Conservation (phyloP, 1,140 invertebrate genomes). For the Drosophila suzukii region DNA sequence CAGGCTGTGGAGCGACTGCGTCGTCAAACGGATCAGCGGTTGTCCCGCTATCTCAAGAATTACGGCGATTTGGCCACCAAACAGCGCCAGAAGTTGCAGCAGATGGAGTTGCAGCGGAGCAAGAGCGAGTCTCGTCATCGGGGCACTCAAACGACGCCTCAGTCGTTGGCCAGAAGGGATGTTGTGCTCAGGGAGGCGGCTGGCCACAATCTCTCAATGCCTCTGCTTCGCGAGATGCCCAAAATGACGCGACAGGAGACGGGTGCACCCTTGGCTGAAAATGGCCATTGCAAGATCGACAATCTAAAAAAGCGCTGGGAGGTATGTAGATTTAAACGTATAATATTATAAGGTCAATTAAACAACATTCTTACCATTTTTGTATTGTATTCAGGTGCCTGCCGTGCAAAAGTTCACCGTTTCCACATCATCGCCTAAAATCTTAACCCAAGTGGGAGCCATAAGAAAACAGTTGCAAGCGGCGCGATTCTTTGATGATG, state of each 20-base stretch:
- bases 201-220: conserved; percentile 77
- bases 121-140: conserved; percentile 69
- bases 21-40: conserved; percentile 63
- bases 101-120: conserved; percentile 47
- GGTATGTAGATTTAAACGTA: conserved; percentile 37
- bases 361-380: too few relatives aligned
- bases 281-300: conserved; percentile 54
- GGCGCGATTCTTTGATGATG: conserved; percentile 67
- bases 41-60: conserved; percentile 75
- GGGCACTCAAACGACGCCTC: conserved; percentile 72
- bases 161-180: conserved; percentile 53
- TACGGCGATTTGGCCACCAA: conserved; percentile 74
- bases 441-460: conserved; percentile 79
- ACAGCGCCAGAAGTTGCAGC: conserved; percentile 32
- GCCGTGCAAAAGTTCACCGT: conserved; percentile 78
- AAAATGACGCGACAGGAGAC: conserved; percentile 78
- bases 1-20: conserved; percentile 67
- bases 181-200: conserved; percentile 65
- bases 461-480: conserved; percentile 79
- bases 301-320: conserved; percentile 74
- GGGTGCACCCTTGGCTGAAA: conserved; percentile 7
- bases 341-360: not conserved
- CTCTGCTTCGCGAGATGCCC: conserved; percentile 78
- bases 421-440: conserved; percentile 66
- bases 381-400: conserved; percentile 55